Evolutionary conservation across 2,888 invertebrate species (phyloP), one percentile per base, ranked within the genome.

Genomic region (Polydrusus pterygomalis): DNA sequence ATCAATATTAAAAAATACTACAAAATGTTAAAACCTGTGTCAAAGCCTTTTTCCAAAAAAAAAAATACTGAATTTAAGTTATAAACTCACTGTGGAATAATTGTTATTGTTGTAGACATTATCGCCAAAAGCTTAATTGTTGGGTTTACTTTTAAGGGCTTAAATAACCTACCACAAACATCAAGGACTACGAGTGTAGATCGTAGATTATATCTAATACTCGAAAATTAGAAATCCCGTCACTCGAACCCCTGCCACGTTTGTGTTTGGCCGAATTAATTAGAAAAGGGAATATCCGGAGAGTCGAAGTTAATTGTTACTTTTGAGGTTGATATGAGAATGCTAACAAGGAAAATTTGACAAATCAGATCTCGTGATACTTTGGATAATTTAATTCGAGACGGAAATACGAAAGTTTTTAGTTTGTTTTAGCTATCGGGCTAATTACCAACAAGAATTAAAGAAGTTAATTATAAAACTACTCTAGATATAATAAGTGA

Each of bases 271-370:
- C 63, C 15, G 49, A 45, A 45, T 64, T 64, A 64, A 64, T 64
- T 64, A 49, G 47, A 9, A 64, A n/a, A 43, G 64, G 64, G 25
- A 64, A 64, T 64, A n/a, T 64, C 64, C 30, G 15, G 25, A 49
- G 30, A 64, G 64, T 64, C 64, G 47, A 15, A 47, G 30, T 64
- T 49, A 64, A 64, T 47, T 64, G 40, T 30, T 64, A 25, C 47
- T 49, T 25, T 1, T n/a, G 47, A 47, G 45, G 64, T 49, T 56
- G 56, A 34, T 34, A 56, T 11, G 20, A 51, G 17, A 6, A 17
- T 25, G 40, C 9, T 25, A 45, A 45, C 45, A 43, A 43, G n/a
- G 45, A 25, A 63, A 63, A 63, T 63, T 63, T 63, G 62, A 40
- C n/a, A 43, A 43, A 62, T 2, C 11, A 40, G 20, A 63, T 15